phyloP scores from a whole-genome alignment of 2,113 vertebrate species.

The Camelus bactrianus region DNA sequence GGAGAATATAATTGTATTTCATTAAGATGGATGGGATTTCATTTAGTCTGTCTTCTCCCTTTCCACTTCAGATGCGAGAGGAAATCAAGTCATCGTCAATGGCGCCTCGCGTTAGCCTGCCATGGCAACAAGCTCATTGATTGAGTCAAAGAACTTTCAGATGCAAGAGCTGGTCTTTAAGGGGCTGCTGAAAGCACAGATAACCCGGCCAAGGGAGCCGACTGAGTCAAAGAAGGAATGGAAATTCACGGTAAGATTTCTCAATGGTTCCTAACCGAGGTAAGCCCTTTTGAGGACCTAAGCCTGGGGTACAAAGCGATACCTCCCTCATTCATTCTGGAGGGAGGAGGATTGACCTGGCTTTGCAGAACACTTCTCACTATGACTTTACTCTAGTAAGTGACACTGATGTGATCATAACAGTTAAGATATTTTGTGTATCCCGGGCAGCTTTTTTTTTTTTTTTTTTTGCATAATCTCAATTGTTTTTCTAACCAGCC shows the following conservation, averaged over 20 bases:
- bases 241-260: not conserved
- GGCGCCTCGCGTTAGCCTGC: conserved; percentile 94
- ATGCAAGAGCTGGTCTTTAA: conserved; percentile 86
- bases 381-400: not conserved
- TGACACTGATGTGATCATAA: not conserved
- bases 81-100: conserved; percentile 97
- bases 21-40: conserved; percentile 99
- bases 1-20: conserved; percentile 99
- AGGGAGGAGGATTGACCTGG: not conserved
- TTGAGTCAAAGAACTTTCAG: conserved; percentile 89
- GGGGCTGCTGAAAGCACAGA: conserved; percentile 82
- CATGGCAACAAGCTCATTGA: conserved; percentile 96
- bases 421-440: not conserved
- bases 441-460: not conserved
- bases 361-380: not conserved
- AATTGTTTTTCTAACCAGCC: not conserved
- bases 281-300: not conserved
- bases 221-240: conserved; percentile 39
- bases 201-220: conserved; percentile 79
- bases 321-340: not conserved
- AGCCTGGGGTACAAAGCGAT: not conserved
- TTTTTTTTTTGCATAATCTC: not conserved
- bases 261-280: not conserved
- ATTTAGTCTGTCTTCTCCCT: conserved; percentile 99
- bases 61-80: conserved; percentile 96